A percentile compares a stretch with the other conserved stretches of the same genome.
phyloP scores from a whole-genome alignment of 2,888 invertebrate genomes.

The Strigamia crassipes region DNA sequence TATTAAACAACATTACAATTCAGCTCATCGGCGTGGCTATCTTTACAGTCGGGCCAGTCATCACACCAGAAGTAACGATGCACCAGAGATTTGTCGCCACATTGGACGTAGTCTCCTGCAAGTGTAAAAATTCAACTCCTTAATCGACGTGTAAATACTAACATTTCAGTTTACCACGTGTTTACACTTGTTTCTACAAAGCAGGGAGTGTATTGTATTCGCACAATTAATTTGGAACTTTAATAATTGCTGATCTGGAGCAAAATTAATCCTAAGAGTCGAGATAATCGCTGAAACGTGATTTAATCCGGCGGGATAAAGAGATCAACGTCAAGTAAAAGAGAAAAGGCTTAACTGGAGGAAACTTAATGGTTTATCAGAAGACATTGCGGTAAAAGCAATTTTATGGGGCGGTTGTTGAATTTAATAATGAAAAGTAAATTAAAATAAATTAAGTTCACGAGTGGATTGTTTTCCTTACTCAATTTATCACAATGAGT shows the following conservation, averaged over 20 bases:
- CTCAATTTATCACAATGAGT: slow-evolving; percentile 51
- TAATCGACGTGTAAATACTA: background rate
- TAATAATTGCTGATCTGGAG: background rate
- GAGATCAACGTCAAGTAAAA: background rate
- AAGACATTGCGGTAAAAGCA: background rate
- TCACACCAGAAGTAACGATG: slow-evolving; percentile 58
- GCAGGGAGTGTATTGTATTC: no score
- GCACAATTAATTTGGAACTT: no score
- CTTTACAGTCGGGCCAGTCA: slow-evolving; percentile 57
- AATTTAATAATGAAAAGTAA: background rate
- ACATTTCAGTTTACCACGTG: no score
- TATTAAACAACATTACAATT: slow-evolving; percentile 54
- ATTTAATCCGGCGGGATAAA: background rate
- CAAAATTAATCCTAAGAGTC: background rate
- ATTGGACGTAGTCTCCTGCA: slow-evolving; percentile 51
- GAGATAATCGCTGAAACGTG: background rate
- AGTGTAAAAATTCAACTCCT: background rate
- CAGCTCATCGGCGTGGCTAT: slow-evolving; percentile 58
- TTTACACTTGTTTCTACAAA: background rate
- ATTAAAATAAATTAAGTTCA: background rate
- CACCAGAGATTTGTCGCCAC: slow-evolving; percentile 56
- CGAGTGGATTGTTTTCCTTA: background rate
- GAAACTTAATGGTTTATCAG: background rate
- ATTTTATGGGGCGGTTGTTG: background rate
- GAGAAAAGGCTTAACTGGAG: background rate